These are phyloP conservation scores for Heliothis peltigera DNA, from an alignment of 2,888 invertebrate genomes.

Conservation along the genomic window DNA sequence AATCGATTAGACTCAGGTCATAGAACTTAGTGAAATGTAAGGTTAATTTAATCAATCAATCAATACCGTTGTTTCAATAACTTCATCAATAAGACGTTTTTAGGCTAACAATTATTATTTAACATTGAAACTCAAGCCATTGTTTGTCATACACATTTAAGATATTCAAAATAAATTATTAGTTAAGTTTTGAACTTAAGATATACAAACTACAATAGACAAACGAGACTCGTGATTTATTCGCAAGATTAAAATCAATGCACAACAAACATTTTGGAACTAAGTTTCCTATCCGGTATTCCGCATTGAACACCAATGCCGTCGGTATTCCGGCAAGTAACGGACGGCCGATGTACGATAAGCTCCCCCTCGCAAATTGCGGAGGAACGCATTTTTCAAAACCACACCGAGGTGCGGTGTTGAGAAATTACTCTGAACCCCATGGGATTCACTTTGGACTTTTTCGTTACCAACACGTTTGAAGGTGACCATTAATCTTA, in stretches of 20 bases:
- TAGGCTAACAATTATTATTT: no score
- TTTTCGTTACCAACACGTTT: not conserved
- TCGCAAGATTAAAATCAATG: no score
- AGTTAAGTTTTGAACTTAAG: no score
- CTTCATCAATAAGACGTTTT: no score
- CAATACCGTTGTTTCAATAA: not conserved
- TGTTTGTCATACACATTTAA: no score
- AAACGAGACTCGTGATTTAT: no score
- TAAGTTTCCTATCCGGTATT: constrained; percentile 26
- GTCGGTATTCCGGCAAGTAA: constrained; percentile 50
- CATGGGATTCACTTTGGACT: constrained; percentile 27
- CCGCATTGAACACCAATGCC: constrained; percentile 36
- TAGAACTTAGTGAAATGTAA: constrained; percentile 15
- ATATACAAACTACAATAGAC: no score
- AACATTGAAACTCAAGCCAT: no score
- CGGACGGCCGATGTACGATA: constrained; percentile 64
- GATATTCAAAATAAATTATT: no score
- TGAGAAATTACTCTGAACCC: constrained; percentile 60
- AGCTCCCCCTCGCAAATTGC: constrained; percentile 60
- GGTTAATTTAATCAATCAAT: constrained; percentile 15
- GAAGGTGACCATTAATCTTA: constrained; percentile 19
- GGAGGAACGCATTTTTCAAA: constrained; percentile 62
- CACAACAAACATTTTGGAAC: no score
- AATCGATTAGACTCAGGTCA: constrained; percentile 19
- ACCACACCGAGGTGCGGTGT: constrained; percentile 49